A percentile compares a stretch with the other conserved stretches of the same genome.
phyloP scores from a whole-genome alignment of 2,113 vertebrate genomes.

The Agelaius tricolor region DNA sequence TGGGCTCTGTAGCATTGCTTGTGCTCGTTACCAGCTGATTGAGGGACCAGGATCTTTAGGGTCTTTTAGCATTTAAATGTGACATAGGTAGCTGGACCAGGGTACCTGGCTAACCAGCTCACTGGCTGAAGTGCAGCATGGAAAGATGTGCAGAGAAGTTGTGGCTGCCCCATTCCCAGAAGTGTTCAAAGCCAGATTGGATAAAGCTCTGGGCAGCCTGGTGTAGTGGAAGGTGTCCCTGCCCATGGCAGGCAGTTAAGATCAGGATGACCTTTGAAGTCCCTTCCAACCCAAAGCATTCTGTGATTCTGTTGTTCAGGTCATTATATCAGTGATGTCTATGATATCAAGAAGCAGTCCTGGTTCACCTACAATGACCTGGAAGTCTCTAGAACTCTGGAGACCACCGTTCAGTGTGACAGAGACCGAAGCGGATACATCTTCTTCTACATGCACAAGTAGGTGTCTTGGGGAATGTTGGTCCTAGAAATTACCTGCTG shows the following conservation, averaged over 20 bases:
- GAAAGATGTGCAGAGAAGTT: not conserved
- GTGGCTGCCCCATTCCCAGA: not conserved
- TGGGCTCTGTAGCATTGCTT: not conserved
- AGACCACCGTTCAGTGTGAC: constrained; percentile 88
- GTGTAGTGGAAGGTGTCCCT: not conserved
- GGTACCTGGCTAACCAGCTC: not conserved
- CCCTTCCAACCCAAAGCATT: not conserved
- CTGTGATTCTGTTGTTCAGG: constrained; percentile 71
- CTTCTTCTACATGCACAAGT: constrained; percentile 99
- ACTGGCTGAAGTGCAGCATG: not conserved
- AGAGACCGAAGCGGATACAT: constrained; percentile 96
- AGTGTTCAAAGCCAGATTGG: not conserved
- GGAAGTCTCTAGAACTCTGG: constrained; percentile 92
- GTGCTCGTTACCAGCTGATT: not conserved
- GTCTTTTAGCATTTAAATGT: not conserved
- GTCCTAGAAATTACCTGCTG: not conserved
- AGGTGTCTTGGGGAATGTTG: constrained; percentile 36
- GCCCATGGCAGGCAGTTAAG: not conserved
- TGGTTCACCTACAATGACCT: constrained; percentile 98
- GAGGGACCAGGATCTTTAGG: not conserved
- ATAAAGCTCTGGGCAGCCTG: not conserved
- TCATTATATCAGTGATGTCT: constrained; percentile 98
- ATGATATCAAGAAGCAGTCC: constrained; percentile 95
- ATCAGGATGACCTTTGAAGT: not conserved
- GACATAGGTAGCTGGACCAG: not conserved